Conservation (phyloP, 1,140 invertebrate species). For the Meteorus sp. region DNA sequence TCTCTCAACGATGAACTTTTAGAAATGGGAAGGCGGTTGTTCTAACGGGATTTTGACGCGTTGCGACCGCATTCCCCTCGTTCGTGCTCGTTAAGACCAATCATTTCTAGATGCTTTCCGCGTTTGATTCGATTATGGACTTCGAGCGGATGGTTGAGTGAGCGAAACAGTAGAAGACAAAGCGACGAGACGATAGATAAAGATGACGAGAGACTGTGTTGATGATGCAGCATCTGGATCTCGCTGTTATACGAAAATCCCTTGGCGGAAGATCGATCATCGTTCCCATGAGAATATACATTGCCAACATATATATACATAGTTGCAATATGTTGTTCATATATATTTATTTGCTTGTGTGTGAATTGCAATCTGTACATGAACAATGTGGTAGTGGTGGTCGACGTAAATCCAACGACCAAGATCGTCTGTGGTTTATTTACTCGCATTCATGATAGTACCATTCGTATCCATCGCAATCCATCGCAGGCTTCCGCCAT, state of each 20-base stretch:
- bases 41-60: no score
- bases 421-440: slow-evolving; percentile 4
- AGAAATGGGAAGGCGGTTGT: no score
- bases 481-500: no score
- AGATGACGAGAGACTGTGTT: no score
- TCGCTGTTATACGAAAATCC: background rate
- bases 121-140: background rate
- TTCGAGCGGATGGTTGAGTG: no score
- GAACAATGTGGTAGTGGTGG: background rate
- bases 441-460: background rate
- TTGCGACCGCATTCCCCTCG: no score
- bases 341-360: background rate
- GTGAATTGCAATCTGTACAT: background rate
- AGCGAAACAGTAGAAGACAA: background rate
- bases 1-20: no score
- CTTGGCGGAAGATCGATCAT: background rate
- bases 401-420: background rate
- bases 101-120: background rate
- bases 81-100: slow-evolving; percentile 13
- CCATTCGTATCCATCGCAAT: background rate
- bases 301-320: background rate
- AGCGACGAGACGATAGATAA: background rate
- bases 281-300: background rate
- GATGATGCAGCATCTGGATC: no score
- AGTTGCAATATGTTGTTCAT: background rate